Base-by-base conservation (phyloP, 2,113 vertebrate genomes). In the Axis porcinus region DNA sequence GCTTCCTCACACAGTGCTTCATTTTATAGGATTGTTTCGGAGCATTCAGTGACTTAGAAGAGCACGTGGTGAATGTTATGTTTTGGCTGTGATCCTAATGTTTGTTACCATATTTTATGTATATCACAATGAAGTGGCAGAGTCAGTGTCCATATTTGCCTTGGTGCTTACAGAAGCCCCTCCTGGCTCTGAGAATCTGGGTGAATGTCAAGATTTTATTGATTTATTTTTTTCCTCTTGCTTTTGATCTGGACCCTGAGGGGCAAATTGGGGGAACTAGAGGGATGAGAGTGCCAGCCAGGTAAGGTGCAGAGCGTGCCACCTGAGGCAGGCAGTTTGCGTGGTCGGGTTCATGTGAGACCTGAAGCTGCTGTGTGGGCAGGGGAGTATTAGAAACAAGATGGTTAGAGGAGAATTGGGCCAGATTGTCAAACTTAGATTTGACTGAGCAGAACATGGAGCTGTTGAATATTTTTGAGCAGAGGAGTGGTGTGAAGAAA, bases 381-480 rank as follows among this genome's bases (percentile, higher is more conserved):
- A 89, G 33, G 45, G 17, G 25, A n/a, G 3, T 93, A 17, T 62
- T 78, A 76, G 62, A 79, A 74, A 57, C 33, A 78, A 55, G 86
- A 93, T 14, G 25, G 45, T 58, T 79, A 15, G 87, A 16, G 70
- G 60, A 91, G 55, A 12, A 5, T 23, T 74, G 43, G 40, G 4
- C 82, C 89, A 84, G 43, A 86, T 89, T 60, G 83, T 64, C 60
- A 93, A 17, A 91, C 43, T 27, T 40, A 70, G 70, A 58, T 79
- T 91, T 85, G 43, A 88, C 15, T 91, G 64, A 95, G 27, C 36
- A 92, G 70, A 47, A 87, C 40, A 47, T 84, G 81, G 64, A 60
- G 83, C 25, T 97, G 86, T 95, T 98, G 90, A 98, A 45, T 98
- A 79, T 62, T 6, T 98, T 95, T 96, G n/a, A 93, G 47, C 60